phyloP scores from a whole-genome alignment of 2,797 vertebrate species.

The Gymnothorax reevesii region DNA sequence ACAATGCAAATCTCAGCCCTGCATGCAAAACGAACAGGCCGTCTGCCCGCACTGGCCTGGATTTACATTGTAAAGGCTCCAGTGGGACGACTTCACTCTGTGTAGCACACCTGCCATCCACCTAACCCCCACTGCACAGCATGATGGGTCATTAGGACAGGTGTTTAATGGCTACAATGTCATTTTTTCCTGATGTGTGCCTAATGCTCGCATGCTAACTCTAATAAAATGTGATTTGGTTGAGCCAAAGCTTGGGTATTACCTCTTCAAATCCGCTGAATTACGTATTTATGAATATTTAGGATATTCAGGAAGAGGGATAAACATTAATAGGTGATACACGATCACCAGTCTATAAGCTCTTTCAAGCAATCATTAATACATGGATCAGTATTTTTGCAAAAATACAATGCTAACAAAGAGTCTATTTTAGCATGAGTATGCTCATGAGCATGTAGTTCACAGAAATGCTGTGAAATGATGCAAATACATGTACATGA shows the following conservation, averaged over 20 bases:
- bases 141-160: background rate
- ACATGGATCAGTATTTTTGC: too few species aligned
- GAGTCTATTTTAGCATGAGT: conserved; percentile 62
- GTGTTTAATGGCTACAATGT: background rate
- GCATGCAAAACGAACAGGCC: background rate
- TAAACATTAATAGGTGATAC: background rate
- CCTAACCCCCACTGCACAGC: background rate
- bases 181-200: background rate
- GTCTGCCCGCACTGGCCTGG: background rate
- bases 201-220: background rate
- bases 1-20: background rate
- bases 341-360: too few species aligned
- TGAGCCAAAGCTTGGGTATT: background rate
- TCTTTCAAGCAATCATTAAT: too few species aligned
- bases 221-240: background rate
- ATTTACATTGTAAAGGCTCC: background rate
- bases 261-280: background rate
- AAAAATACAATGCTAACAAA: conserved; percentile 52
- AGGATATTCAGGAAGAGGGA: background rate
- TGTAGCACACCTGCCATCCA: background rate
- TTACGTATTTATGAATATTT: too few species aligned
- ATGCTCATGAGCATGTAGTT: conserved; percentile 49
- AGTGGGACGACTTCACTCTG: background rate
- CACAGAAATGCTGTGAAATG: conserved; percentile 32
- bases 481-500: conserved; percentile 52